Base-by-base conservation (phyloP, 2,888 invertebrate genomes). In the Arctia plantaginis region DNA sequence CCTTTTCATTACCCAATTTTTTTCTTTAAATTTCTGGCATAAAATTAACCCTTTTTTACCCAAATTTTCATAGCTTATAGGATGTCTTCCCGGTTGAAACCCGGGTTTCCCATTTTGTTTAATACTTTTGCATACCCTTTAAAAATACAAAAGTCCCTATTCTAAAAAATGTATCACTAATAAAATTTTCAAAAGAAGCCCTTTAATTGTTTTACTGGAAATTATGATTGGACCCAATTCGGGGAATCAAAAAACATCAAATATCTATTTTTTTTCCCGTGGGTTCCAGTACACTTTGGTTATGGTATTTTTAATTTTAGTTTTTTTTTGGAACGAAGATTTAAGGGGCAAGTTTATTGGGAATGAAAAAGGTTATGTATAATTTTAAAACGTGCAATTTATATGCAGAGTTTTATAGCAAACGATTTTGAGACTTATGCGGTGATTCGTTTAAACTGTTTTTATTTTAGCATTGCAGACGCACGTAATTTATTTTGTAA, bases 381-480 rank as follows among this genome's bases (percentile, higher is more conserved):
- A 69, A 18, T 73, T 74, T 78, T 79, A 65, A 75, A 82, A 68
- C 47, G 69, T 71, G 71, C 78, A 81, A 76, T 76, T 73, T 77
- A 72, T 73, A 71, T 41, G 74, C 76, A 71, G 73, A 82, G 81
- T 84, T 85, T 86, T 84, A 84, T 85, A 70, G 73, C 76, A 75
- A 77, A 80, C 78, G 77, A 84, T 83, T 87, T 85, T 82, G 81
- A 83, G 82, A 81, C 79, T 82, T 82, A 83, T 86, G 81, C 83
- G 84, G 84, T 82, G 84, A 81, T 83, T 82, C 81, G 84, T 85
- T 88, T 82, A 77, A 85, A 83, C 82, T 86, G 85, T n/a, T 86
- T 83, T 86, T 88, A 89, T 88, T 88, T 82, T 84, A 78, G 81
- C 77, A 83, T 88, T 84, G 88, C 89, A 89, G 88, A 85, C 84